Conservation (phyloP, 2,888 invertebrate genomes). For the Microctonus aethiopoides region DNA sequence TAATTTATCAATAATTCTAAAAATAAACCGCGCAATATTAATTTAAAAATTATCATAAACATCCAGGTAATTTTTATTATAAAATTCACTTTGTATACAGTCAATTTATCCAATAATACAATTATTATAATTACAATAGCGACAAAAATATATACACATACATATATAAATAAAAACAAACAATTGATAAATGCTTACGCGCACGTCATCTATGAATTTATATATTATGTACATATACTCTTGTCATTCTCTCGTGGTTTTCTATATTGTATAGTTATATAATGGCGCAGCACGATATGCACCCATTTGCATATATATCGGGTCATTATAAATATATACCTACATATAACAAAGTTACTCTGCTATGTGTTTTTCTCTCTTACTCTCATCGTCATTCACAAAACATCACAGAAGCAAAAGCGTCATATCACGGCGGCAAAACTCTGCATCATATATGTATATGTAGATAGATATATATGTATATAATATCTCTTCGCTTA, state of each 20-base stretch:
- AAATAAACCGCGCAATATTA: too few species aligned
- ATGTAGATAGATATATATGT: too few species aligned
- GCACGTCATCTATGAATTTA: not conserved
- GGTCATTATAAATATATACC: constrained; percentile 66
- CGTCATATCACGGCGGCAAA: constrained; percentile 41
- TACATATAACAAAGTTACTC: constrained; percentile 33
- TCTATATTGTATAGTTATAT: constrained; percentile 60
- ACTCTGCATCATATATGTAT: constrained; percentile 49
- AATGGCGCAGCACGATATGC: constrained; percentile 65
- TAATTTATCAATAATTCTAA: too few species aligned
- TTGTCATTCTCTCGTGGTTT: constrained; percentile 39
- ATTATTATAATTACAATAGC: too few species aligned
- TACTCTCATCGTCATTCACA: constrained; percentile 52
- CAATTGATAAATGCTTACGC: not conserved
- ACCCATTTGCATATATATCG: constrained; percentile 68
- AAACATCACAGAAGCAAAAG: constrained; percentile 56
- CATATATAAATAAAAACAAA: too few species aligned
- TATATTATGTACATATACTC: constrained; percentile 13
- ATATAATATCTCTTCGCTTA: constrained; percentile 63
- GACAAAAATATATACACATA: too few species aligned
- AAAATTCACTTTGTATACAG: too few species aligned
- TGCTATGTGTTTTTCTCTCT: not conserved
- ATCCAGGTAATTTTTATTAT: too few species aligned
- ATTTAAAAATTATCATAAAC: too few species aligned
- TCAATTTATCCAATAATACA: too few species aligned